Conservation (phyloP, 1,140 invertebrate genomes). For the Drosophila pandora region DNA sequence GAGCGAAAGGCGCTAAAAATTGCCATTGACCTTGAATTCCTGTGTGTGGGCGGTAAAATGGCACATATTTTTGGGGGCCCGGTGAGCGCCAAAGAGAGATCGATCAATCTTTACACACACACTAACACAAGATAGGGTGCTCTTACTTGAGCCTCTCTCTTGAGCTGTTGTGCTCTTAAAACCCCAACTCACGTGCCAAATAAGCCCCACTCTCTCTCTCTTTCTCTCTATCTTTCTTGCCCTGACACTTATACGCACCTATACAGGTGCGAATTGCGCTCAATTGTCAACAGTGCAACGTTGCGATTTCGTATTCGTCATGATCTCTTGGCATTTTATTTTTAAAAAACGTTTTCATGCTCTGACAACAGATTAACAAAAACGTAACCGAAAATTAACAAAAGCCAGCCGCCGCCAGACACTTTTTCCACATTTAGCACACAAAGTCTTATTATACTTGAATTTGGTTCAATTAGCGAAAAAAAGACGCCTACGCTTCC, state of each 20-base stretch:
- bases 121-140: background rate
- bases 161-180: slow-evolving; percentile 26
- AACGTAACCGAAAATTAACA: slow-evolving; percentile 44
- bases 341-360: slow-evolving; percentile 51
- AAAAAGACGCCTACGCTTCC: slow-evolving; percentile 45
- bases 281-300: slow-evolving; percentile 68
- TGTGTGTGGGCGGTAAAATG: slow-evolving; percentile 16
- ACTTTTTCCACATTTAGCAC: slow-evolving; percentile 19
- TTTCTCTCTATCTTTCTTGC: slow-evolving; percentile 3
- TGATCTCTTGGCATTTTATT: slow-evolving; percentile 55
- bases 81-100: slow-evolving; percentile 8
- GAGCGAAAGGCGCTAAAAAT: slow-evolving; percentile 29
- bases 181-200: slow-evolving; percentile 55
- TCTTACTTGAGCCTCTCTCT: slow-evolving; percentile 36
- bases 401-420: slow-evolving; percentile 35
- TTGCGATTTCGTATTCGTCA: slow-evolving; percentile 62
- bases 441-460: slow-evolving; percentile 37
- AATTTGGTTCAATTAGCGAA: slow-evolving; percentile 51
- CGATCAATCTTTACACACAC: slow-evolving; percentile 11
- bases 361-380: slow-evolving; percentile 56
- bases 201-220: slow-evolving; percentile 4
- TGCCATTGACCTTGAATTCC: slow-evolving; percentile 60
- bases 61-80: slow-evolving; percentile 46
- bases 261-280: slow-evolving; percentile 40
- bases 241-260: slow-evolving; percentile 4